These are phyloP conservation scores for Batillaria attramentaria DNA, from an alignment of 1,140 invertebrate genomes.

Conservation along the genomic window DNA sequence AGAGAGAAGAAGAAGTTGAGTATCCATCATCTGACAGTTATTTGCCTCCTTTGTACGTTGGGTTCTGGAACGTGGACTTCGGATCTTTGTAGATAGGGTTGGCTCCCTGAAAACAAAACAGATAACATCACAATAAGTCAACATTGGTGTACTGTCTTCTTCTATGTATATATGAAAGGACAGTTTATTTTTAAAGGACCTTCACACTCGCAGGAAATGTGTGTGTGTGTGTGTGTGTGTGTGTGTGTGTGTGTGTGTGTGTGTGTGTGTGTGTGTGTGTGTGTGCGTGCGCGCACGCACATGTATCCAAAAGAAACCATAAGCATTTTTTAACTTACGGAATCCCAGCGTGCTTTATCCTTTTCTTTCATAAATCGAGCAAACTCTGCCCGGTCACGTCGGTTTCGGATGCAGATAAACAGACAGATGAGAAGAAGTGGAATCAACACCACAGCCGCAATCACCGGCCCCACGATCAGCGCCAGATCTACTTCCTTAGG, in stretches of 20 bases:
- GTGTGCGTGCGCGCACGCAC: too few species aligned
- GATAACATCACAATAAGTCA: not conserved
- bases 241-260: too few species aligned
- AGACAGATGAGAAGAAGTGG: conserved; percentile 45
- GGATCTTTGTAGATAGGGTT: conserved; percentile 51
- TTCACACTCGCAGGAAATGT: too few species aligned
- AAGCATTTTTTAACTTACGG: too few species aligned
- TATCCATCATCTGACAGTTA: not conserved
- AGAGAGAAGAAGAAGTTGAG: too few species aligned
- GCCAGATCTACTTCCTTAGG: conserved; percentile 59
- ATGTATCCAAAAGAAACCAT: too few species aligned
- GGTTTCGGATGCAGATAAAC: conserved; percentile 43
- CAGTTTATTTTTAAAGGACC: too few species aligned
- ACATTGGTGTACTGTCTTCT: too few species aligned
- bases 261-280: too few species aligned
- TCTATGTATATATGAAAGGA: too few species aligned
- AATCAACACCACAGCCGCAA: conserved; percentile 40
- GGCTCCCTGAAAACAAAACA: conserved; percentile 37
- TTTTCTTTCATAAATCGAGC: conserved; percentile 45
- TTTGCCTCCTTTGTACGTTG: conserved; percentile 42
- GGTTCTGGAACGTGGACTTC: conserved; percentile 45
- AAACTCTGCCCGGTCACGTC: conserved; percentile 45
- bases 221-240: too few species aligned
- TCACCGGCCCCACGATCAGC: conserved; percentile 43
- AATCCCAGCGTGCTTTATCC: conserved; percentile 46